phyloP scores from a whole-genome alignment of 2,113 vertebrate species.

The Bucco capensis region DNA sequence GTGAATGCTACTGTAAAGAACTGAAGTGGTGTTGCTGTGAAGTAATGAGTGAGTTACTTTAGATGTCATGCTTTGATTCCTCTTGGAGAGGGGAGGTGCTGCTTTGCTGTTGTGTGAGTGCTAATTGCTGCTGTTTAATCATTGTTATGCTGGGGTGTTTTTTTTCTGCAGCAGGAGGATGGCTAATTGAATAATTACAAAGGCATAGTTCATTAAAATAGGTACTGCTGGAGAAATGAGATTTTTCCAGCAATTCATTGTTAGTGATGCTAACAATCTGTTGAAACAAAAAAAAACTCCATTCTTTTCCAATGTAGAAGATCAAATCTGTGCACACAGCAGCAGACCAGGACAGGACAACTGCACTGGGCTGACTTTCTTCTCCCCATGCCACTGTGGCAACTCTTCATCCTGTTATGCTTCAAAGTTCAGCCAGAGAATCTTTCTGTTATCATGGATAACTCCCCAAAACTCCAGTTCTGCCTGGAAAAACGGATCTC shows the following conservation, averaged over 20 bases:
- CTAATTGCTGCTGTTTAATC: conserved; percentile 32
- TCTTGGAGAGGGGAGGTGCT: conserved; percentile 15
- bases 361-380: background rate
- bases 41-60: conserved; percentile 24
- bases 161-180: conserved; percentile 18
- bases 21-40: no score
- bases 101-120: conserved; percentile 24
- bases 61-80: conserved; percentile 35
- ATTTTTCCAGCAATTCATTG: background rate
- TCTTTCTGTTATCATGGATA: background rate
- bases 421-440: background rate
- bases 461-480: background rate
- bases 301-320: background rate
- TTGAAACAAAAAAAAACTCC: no score
- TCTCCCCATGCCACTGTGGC: background rate
- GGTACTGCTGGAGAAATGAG: background rate
- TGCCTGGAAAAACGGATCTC: background rate
- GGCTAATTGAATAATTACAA: conserved; percentile 35
- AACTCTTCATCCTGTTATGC: background rate
- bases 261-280: background rate
- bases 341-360: background rate
- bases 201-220: background rate
- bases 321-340: background rate
- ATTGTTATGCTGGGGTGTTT: background rate
- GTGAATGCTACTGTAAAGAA: background rate